These are phyloP conservation scores for Urophycis tenuis DNA, from an alignment of 2,797 vertebrate genomes.

Conservation along the genomic window DNA sequence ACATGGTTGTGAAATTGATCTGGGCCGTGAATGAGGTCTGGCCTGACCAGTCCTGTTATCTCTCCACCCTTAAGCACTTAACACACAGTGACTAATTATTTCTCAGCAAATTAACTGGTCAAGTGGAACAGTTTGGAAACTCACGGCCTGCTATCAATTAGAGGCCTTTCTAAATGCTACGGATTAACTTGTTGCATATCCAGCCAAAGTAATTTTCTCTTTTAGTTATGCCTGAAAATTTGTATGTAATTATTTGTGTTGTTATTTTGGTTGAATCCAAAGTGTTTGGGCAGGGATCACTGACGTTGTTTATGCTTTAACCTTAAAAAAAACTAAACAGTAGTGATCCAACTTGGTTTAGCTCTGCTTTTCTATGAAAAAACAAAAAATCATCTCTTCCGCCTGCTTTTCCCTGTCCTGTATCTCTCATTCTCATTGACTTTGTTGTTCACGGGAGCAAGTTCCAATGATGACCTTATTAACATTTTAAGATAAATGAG, in stretches of 20 bases:
- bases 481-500: neutral
- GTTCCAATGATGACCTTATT: neutral
- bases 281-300: neutral
- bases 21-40: slow-evolving; percentile 24
- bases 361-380: too few relatives aligned
- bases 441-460: neutral
- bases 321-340: neutral
- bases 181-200: slow-evolving; percentile 43
- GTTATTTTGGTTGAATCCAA: neutral
- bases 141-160: slow-evolving; percentile 68
- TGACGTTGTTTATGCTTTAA: neutral
- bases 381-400: neutral
- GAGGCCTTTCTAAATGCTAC: slow-evolving; percentile 47
- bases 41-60: slow-evolving; percentile 40
- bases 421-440: neutral
- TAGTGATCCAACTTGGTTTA: too few relatives aligned
- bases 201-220: neutral
- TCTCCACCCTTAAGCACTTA: slow-evolving; percentile 41
- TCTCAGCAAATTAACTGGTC: slow-evolving; percentile 58
- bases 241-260: neutral
- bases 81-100: slow-evolving; percentile 60
- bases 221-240: neutral
- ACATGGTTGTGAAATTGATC: slow-evolving; percentile 47
- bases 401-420: neutral
- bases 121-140: slow-evolving; percentile 47